phyloP scores from a whole-genome alignment of 2,888 invertebrate genomes.

The Protodeltote pygarga region DNA sequence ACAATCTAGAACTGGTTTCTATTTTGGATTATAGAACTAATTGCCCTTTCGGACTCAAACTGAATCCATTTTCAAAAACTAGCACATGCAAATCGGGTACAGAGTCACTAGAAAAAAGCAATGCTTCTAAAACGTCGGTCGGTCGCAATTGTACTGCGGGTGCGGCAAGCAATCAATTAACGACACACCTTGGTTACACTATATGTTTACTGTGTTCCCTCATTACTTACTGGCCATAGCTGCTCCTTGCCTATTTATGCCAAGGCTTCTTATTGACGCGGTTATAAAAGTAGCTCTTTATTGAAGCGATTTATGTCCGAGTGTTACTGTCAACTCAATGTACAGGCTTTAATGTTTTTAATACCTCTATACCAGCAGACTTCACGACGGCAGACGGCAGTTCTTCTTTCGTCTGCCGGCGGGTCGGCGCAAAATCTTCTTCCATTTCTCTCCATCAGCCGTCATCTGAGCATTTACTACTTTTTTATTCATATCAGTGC shows the following conservation, averaged over 20 bases:
- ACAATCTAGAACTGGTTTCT: no score
- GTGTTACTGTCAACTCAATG: not conserved
- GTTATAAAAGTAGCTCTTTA: constrained; percentile 41
- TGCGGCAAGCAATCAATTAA: constrained; percentile 81
- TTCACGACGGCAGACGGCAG: no score
- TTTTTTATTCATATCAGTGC: no score
- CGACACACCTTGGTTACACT: constrained; percentile 71
- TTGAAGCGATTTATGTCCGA: not conserved
- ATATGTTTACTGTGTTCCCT: constrained; percentile 80
- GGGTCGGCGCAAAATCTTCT: no score
- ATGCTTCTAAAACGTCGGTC: constrained; percentile 48
- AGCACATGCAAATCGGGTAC: constrained; percentile 37
- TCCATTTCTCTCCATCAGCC: no score
- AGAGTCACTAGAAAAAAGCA: constrained; percentile 33
- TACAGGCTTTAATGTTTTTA: not conserved
- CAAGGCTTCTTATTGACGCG: constrained; percentile 58
- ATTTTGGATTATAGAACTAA: no score
- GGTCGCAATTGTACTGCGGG: constrained; percentile 62
- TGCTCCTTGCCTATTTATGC: constrained; percentile 62
- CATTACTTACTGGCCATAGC: constrained; percentile 80
- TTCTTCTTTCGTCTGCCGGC: no score
- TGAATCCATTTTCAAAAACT: constrained; percentile 7
- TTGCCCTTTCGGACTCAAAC: not conserved
- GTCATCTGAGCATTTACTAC: no score
- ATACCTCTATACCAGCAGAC: no score